Evolutionary conservation across 2,888 invertebrate species (phyloP).

Genomic region (Lycocerus yunnanus): DNA sequence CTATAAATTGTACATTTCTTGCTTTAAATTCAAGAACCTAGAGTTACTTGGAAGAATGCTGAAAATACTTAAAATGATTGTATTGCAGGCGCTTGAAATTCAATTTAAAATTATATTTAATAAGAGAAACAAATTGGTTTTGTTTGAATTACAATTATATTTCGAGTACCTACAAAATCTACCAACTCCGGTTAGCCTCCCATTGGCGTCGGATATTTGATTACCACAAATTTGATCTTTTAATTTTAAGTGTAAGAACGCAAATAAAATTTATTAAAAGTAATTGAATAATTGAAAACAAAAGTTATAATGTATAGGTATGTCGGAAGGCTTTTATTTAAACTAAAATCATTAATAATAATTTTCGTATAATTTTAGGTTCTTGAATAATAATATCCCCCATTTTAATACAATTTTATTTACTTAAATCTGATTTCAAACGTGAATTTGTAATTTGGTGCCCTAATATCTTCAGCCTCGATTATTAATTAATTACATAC

Average conservation of each 20-base stretch:
- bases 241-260: background rate
- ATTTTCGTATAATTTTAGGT: background rate
- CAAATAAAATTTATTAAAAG: background rate
- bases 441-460: background rate
- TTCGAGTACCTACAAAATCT: background rate
- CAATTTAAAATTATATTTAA: background rate
- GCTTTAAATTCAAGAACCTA: background rate
- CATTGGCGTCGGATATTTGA: background rate
- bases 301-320: background rate
- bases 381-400: background rate
- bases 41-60: background rate
- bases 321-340: background rate
- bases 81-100: background rate
- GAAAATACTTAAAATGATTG: background rate
- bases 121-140: background rate
- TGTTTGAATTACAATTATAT: background rate
- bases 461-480: background rate
- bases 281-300: background rate
- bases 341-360: background rate
- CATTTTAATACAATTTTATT: background rate
- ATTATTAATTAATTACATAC: background rate
- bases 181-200: background rate
- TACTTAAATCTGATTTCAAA: background rate
- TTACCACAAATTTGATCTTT: background rate
- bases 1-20: background rate